These are phyloP conservation scores for Arctia plantaginis DNA, from an alignment of 2,888 invertebrate genomes.

Conservation along the genomic window DNA sequence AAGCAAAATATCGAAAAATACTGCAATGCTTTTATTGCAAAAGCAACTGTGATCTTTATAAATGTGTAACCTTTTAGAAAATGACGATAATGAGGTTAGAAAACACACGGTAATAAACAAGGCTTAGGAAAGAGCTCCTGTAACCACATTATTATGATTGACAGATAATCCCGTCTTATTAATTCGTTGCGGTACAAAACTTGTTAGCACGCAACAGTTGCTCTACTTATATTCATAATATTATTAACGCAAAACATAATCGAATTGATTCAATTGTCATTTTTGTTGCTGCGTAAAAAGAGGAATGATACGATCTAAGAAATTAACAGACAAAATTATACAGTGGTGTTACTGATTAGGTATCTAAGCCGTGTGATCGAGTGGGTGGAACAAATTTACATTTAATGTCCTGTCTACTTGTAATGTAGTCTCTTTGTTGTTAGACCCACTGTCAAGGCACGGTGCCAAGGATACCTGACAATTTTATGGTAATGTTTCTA, in stretches of 20 bases:
- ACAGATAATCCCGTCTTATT: constrained; percentile 36
- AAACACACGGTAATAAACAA: not conserved
- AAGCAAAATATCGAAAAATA: not conserved
- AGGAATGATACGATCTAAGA: not conserved
- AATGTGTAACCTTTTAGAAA: not conserved
- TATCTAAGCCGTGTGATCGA: constrained; percentile 45
- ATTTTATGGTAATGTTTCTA: constrained; percentile 62
- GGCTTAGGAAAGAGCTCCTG: constrained; percentile 10
- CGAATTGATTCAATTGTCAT: too few species aligned
- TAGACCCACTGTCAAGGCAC: constrained; percentile 78
- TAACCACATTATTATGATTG: constrained; percentile 29
- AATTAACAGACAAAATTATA: not conserved
- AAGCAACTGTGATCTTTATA: not conserved
- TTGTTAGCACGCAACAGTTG: constrained; percentile 32
- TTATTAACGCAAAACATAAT: not conserved
- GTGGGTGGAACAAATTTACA: constrained; percentile 74
- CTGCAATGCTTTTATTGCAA: not conserved
- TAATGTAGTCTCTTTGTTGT: constrained; percentile 69
- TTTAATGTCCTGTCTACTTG: constrained; percentile 63
- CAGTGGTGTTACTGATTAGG: constrained; percentile 39
- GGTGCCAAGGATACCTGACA: constrained; percentile 67
- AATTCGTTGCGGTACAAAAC: constrained; percentile 34
- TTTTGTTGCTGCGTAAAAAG: too few species aligned
- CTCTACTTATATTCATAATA: constrained; percentile 32
- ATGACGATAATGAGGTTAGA: constrained; percentile 9